A percentile compares a stretch with the other conserved stretches of the same genome.
phyloP scores from a whole-genome alignment of 2,113 vertebrate genomes.

The Oreotrochilus melanogaster region DNA sequence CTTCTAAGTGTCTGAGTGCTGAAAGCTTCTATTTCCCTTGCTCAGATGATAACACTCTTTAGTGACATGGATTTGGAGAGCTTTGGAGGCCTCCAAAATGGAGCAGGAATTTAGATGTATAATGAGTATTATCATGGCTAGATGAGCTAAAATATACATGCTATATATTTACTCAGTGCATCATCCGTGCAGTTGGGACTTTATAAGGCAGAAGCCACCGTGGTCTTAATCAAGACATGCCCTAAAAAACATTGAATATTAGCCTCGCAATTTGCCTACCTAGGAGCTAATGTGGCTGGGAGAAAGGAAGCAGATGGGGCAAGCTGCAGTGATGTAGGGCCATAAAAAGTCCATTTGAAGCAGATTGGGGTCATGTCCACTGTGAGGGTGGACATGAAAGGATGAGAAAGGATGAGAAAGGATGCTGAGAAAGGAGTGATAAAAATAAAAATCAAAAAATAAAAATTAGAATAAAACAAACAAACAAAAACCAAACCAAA shows the following conservation, averaged over 20 bases:
- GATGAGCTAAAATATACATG: not conserved
- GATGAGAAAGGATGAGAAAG: not conserved
- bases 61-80: not conserved
- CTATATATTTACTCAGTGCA: not conserved
- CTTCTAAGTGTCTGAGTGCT: not conserved
- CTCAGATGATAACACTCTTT: not conserved
- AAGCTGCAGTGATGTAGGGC: not conserved
- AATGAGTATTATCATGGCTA: not conserved
- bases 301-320: not conserved
- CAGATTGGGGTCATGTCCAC: not conserved
- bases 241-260: not conserved
- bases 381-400: not conserved
- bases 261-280: not conserved
- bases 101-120: not conserved
- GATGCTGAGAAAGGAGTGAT: not conserved
- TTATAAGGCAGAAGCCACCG: not conserved
- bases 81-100: not conserved
- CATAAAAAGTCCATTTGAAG: slow-evolving; percentile 1
- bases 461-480: too few species aligned
- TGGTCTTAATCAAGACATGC: not conserved
- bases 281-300: not conserved
- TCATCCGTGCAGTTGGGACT: not conserved
- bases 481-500: too few species aligned
- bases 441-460: not conserved
- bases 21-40: not conserved